A percentile compares a stretch with the other conserved stretches of the same genome.
Evolutionary conservation across 2,888 invertebrate species (phyloP).

Genomic region (Lochmaea capreae): DNA sequence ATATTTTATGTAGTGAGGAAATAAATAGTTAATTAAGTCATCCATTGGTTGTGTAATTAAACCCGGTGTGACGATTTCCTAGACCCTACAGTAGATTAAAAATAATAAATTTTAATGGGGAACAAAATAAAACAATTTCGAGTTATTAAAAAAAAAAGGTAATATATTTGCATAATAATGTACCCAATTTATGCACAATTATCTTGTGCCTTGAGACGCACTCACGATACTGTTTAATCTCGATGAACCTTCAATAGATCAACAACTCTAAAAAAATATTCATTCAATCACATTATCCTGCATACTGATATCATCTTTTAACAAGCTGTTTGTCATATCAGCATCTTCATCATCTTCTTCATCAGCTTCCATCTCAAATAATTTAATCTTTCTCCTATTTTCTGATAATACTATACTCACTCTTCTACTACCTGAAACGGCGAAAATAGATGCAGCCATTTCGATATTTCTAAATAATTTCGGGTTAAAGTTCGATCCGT

Average conservation of each 20-base stretch:
- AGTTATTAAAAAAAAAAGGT: too few relatives aligned
- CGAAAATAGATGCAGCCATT: conserved; percentile 75
- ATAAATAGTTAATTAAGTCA: too few relatives aligned
- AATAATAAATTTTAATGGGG: too few relatives aligned
- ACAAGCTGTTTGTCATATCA: conserved; percentile 61
- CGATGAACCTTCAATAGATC: neutral
- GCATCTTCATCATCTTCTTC: conserved; percentile 89
- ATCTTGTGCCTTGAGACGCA: too few relatives aligned
- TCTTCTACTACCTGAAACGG: conserved; percentile 87
- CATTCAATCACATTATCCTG: conserved; percentile 38
- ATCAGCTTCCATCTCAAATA: conserved; percentile 94
- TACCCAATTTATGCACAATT: too few relatives aligned
- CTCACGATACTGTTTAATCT: too few relatives aligned
- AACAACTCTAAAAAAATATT: conserved; percentile 15
- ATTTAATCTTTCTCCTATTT: conserved; percentile 81
- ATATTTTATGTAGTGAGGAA: too few relatives aligned
- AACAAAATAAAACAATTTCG: too few relatives aligned
- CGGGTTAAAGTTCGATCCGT: conserved; percentile 69
- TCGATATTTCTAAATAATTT: conserved; percentile 73
- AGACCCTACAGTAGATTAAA: too few relatives aligned
- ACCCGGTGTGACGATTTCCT: too few relatives aligned
- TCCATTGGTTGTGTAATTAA: too few relatives aligned
- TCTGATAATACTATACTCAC: conserved; percentile 88
- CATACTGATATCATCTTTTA: conserved; percentile 50
- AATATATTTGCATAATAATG: too few relatives aligned